Evolutionary conservation across 1,140 invertebrate species (phyloP), one percentile per base, ranked within the genome.

Genomic region (Penaeus vannamei): DNA sequence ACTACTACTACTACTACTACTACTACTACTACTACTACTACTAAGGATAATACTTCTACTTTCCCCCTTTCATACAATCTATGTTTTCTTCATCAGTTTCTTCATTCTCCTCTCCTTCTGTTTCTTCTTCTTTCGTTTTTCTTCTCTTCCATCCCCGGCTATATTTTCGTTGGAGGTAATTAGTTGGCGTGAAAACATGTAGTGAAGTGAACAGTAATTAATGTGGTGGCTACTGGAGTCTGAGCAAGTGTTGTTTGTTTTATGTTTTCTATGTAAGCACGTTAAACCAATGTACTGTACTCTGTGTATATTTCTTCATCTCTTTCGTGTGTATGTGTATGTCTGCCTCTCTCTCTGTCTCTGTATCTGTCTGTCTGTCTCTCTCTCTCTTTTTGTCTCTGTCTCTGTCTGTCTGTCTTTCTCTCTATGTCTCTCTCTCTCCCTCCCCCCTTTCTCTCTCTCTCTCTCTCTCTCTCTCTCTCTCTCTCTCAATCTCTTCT

Each of bases 11-110:
- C 5, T 36, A 36, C 36, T 36, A 36, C 36, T 36, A 36, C 36
- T 36, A 36, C 36, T 36, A 36, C 36, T 80, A 80, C 77, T 80
- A 80, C 77, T 80, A 80, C 77, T 36, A 36, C 76, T 29, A 36
- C n/a, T 79, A 79, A 8, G 8, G 36, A 72, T 19, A 12, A 14
- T 22, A 23, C 26, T 62, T 61, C 36, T 14, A 8, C 59, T 82
- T 19, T 60, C 22, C 46, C 8, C 26, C 4, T 60, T 19, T 82
- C 42, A 62, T 62, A 42, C 22, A 60, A 26, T 36, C 32, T 61
- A 23, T 23, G 1, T 62, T 32, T 17, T 32, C 46, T 82, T 59
- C 60, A 19, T 82, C 42, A 46, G 17, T 60, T 59, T 82, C 42
- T 82, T 29, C 60, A 22, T 84, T 61, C 36, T 36, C 64, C 5